Base-by-base conservation (phyloP, 2,888 invertebrate genomes). In the Leptodirus hochenwartii region DNA sequence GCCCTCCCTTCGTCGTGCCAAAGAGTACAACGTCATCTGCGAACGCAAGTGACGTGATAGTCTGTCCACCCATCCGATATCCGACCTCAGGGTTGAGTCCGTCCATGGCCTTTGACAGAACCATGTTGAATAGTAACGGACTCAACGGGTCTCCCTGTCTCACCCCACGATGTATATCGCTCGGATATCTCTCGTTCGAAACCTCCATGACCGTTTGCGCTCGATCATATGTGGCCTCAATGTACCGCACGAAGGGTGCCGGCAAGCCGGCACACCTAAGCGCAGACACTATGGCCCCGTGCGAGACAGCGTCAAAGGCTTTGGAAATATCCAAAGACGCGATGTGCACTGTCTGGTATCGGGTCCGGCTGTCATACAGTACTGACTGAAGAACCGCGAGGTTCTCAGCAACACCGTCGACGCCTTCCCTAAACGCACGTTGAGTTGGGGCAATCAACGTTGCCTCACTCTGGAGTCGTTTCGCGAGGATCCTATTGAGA, bases 381-480 rank as follows among this genome's bases (percentile, higher is more conserved):
- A 20, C n/a, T 8, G 20, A 9, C 8, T 20, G 8, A n/a, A 20
- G n/a, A n/a, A 20, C 20, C 8, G 20, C n/a, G 8, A 20, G 8
- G 17, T 47, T 47, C 22, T 47, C 44, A 13, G 46, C 33, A 4
- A 41, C 41, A 24, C 47, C 47, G 30, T 48, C 47, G 12, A 41
- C 41, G 27, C 36, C n/a, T n/a, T n/a, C 28, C 24, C 44, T 29
- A 17, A 41, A 39, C 4, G 27, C 36, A 9, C 37, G 6, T 35
- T 42, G 41, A 2, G 36, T 10, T 2, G 16, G 29, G 20, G 34
- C 33, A 1, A 31, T 3, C 20, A 20, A 20, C n/a, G 8, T 20
- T 20, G 20, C 20, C 8, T n/a, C n/a, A n/a, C n/a, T n/a, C n/a
- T 3, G 3, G 5, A 34, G 27, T 17, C 35, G 34, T 5, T 20